Percentiles rank a stretch among this genome's conserved stretches.
These are phyloP conservation scores for Agelastica alni DNA, from an alignment of 2,888 invertebrate genomes.

Conservation along the genomic window DNA sequence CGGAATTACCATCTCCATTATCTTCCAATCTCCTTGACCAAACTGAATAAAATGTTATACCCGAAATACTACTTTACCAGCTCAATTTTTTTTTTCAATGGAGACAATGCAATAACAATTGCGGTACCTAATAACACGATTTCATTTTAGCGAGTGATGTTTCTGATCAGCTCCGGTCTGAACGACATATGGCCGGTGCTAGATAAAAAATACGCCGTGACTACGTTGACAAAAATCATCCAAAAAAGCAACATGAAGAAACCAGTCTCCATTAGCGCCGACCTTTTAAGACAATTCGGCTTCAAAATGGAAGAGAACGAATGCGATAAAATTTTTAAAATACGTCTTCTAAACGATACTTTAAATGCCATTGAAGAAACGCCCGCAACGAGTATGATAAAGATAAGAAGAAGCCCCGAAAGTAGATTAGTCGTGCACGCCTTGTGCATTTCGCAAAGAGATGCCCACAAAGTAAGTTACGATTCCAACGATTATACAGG, in stretches of 20 bases:
- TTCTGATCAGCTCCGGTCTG: constrained; percentile 27
- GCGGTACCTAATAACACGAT: too few relatives aligned
- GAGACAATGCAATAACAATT: too few relatives aligned
- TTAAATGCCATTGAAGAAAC: constrained; percentile 31
- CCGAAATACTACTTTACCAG: too few relatives aligned
- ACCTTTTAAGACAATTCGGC: constrained; percentile 33
- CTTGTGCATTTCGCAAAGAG: constrained; percentile 37
- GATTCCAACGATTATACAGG: too few relatives aligned
- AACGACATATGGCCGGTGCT: constrained; percentile 21
- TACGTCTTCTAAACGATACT: constrained; percentile 35
- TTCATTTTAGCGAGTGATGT: constrained; percentile 33
- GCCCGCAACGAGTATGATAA: constrained; percentile 29
- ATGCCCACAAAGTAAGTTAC: constrained; percentile 37
- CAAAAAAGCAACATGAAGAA: constrained; percentile 43
- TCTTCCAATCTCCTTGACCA: too few relatives aligned
- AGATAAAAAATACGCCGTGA: constrained; percentile 29
- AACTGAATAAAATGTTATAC: too few relatives aligned
- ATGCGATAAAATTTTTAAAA: constrained; percentile 32
- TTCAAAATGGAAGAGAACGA: constrained; percentile 30
- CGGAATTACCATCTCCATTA: too few relatives aligned
- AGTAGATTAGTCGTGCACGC: constrained; percentile 44
- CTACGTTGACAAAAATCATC: constrained; percentile 36
- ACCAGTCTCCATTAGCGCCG: constrained; percentile 38
- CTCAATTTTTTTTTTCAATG: too few relatives aligned
- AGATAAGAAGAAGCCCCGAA: constrained; percentile 44